Base-by-base conservation (phyloP, 2,888 invertebrate species). In the Boloria selene region DNA sequence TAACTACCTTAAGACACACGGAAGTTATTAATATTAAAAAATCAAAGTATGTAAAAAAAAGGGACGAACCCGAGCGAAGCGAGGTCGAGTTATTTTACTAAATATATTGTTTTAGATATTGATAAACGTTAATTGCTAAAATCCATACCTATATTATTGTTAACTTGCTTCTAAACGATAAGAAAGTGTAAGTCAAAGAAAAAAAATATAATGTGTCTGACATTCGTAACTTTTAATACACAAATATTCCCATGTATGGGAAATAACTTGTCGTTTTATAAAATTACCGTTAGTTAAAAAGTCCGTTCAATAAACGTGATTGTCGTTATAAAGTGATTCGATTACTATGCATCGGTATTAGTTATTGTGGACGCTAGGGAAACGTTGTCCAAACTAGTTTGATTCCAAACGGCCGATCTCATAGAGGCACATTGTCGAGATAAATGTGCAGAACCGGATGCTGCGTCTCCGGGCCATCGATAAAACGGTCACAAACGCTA, bases 401-500 rank as follows among this genome's bases (percentile, higher is more conserved):
- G 79, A 75, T 78, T 75, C 81, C 84, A 82, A 88, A 87, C 86
- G 86, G 84, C 78, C 84, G 80, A 77, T 83, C 84, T 77, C 83
- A 81, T 83, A 85, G 85, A 86, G 78, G 74, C 80, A 77, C 85
- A 88, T 88, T 88, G 90, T 89, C 76, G 81, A 84, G 86, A 86
- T 86, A 83, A 84, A 82, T 84, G 86, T 87, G 81, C 83, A 90
- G 82, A 90, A 91, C 91, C 90, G 91, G 92, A 90, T 88, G 92
- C 91, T 90, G 91, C 78, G 75, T 83, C 82, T 84, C 83, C 81
- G 82, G 80, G 78, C 80, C 82, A 81, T 84, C 87, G 86, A 86
- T 84, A 80, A 83, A 89, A 88, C 88, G 88, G 86, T 86, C 86
- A 80, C 85, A 80, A 83, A 78, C 83, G 73, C 80, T 87, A 85